Conservation (phyloP, 2,113 vertebrate species). For the Python bivittatus region DNA sequence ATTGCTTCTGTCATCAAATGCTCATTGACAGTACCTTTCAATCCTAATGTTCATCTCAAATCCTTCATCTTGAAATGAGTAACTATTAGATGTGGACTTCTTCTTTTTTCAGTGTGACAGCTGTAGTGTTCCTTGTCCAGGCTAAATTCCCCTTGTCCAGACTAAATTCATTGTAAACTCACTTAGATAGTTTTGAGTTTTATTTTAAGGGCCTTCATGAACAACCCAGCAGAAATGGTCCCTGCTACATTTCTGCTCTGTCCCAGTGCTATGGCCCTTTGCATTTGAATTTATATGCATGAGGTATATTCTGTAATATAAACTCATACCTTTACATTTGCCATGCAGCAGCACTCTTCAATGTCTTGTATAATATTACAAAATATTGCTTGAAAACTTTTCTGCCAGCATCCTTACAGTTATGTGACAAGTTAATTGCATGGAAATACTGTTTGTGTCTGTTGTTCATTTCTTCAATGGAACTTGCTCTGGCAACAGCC, state of each 20-base stretch:
- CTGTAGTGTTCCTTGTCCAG: not conserved
- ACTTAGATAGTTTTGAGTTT: not conserved
- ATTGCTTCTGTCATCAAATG: too few relatives aligned
- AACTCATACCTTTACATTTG: not conserved
- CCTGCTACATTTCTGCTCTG: not conserved
- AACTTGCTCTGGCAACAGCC: not conserved
- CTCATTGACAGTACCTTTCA: too few relatives aligned
- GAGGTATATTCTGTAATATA: not conserved
- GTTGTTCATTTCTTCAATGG: conserved; percentile 1
- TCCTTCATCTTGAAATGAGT: too few relatives aligned
- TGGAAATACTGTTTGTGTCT: not conserved
- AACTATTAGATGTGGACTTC: not conserved
- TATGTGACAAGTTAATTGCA: conserved; percentile 33
- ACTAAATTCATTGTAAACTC: not conserved
- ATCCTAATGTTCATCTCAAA: too few relatives aligned
- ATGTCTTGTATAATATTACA: not conserved
- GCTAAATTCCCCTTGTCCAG: not conserved
- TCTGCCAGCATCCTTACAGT: not conserved
- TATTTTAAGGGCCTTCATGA: not conserved
- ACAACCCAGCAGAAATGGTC: not conserved
- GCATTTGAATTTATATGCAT: not conserved
- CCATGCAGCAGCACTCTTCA: not conserved
- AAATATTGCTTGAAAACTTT: conserved; percentile 6
- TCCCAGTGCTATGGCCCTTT: not conserved
- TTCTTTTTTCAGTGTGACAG: not conserved